Evolutionary conservation across 2,888 invertebrate species (phyloP).

Genomic region (Baronia brevicornis): DNA sequence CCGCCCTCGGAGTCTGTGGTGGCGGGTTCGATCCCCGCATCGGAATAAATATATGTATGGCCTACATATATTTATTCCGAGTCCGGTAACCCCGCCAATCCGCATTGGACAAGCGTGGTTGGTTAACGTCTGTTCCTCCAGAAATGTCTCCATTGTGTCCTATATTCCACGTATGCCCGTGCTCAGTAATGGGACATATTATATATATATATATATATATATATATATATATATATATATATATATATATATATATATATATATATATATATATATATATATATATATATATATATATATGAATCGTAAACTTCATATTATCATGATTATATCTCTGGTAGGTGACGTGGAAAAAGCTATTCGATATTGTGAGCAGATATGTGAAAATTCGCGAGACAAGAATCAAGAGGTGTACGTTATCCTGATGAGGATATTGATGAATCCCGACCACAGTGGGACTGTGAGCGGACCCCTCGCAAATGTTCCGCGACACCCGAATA

Average conservation of each 20-base stretch:
- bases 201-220: neutral
- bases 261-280: neutral
- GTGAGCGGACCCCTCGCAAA: conserved; percentile 63
- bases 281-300: neutral
- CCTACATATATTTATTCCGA: too few species aligned
- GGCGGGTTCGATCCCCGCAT: too few species aligned
- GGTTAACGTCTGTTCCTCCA: too few species aligned
- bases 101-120: too few species aligned
- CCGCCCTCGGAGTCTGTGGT: too few species aligned
- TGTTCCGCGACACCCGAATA: conserved; percentile 72
- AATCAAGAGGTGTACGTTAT: conserved; percentile 76
- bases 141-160: too few species aligned
- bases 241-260: neutral
- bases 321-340: conserved; percentile 26
- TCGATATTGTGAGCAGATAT: conserved; percentile 87
- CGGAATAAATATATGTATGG: too few species aligned
- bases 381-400: conserved; percentile 50
- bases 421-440: conserved; percentile 72
- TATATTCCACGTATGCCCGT: too few species aligned
- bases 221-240: neutral
- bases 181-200: too few species aligned
- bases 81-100: too few species aligned
- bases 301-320: too few species aligned
- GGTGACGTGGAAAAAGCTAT: conserved; percentile 89
- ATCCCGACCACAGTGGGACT: conserved; percentile 42